Percentiles rank a stretch among this genome's conserved stretches.
These are phyloP conservation scores for Pteromalus puparum DNA, from an alignment of 1,140 invertebrate species.

Conservation along the genomic window DNA sequence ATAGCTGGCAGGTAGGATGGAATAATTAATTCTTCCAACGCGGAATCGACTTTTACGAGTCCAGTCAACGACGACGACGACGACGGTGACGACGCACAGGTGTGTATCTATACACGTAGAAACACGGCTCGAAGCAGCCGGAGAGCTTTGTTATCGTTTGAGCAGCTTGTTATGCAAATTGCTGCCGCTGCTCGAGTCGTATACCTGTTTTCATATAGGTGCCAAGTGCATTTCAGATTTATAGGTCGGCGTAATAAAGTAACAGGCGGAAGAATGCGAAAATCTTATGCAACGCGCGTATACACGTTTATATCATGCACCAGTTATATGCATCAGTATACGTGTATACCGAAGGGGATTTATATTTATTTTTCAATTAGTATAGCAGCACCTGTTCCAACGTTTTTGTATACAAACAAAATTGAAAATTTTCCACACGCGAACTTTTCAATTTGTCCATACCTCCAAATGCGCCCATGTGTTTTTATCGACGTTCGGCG, in stretches of 20 bases:
- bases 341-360: no score
- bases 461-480: background rate
- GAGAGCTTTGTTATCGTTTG: constrained; percentile 51
- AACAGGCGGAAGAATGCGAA: constrained; percentile 50
- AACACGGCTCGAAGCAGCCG: background rate
- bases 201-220: constrained; percentile 53
- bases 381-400: no score
- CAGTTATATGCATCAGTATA: no score
- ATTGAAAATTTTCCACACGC: no score
- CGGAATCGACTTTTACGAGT: constrained; percentile 46
- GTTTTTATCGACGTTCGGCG: background rate
- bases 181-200: constrained; percentile 19
- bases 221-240: constrained; percentile 52
- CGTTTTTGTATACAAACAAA: no score
- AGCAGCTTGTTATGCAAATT: constrained; percentile 51
- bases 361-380: no score
- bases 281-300: constrained; percentile 43
- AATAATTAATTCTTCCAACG: constrained; percentile 43
- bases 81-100: background rate
- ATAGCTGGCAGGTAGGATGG: background rate
- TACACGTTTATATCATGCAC: no score
- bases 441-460: background rate
- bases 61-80: background rate
- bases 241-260: constrained; percentile 50
- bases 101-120: background rate